Base-by-base conservation (phyloP, 2,888 invertebrate species). In the Parnassius mnemosyne region DNA sequence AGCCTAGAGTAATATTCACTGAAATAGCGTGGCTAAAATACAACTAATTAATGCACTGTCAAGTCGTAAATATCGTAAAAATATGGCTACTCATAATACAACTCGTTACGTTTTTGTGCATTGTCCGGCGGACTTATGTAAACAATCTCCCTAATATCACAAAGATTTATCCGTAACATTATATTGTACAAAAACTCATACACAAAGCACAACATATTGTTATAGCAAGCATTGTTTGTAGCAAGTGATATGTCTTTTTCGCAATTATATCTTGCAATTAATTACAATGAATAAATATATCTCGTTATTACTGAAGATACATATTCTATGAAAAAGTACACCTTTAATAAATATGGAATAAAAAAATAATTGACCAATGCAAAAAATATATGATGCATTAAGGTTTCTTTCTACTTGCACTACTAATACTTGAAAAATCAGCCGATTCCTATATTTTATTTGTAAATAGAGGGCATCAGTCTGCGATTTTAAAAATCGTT, bases 31-130 rank as follows among this genome's bases (percentile, higher is more conserved):
- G 74, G 80, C 78, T 77, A 74, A 76, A 79, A 76, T 75, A 64
- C 52, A 61, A 60, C 56, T 64, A 76, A 76, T 73, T 76, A 76
- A 76, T 74, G 76, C 77, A 78, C 77, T 78, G 77, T 74, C 68
- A 67, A 70, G 65, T 75, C 70, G 69, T 60, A 78, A 84, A 81
- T 83, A 84, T 84, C 73, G 77, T 80, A 82, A 85, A 84, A 87
- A 89, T 89, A 90, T 90, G 90, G 90, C 90, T 86, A 85, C 76
- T 79, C 76, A 78, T 85, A 78, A 80, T 84, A 80, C 78, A 79
- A 81, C 74, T 68, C 69, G 69, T 71, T 71, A 77, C 75, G 76
- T 86, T 88, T 89, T 88, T 89, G 89, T 64, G 63, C 63, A 60
- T 60, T 86, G 81, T 79, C 69, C 64, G 63, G 70, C 65, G 71